Base-by-base conservation (phyloP, 2,113 vertebrate genomes). In the Indri indri region DNA sequence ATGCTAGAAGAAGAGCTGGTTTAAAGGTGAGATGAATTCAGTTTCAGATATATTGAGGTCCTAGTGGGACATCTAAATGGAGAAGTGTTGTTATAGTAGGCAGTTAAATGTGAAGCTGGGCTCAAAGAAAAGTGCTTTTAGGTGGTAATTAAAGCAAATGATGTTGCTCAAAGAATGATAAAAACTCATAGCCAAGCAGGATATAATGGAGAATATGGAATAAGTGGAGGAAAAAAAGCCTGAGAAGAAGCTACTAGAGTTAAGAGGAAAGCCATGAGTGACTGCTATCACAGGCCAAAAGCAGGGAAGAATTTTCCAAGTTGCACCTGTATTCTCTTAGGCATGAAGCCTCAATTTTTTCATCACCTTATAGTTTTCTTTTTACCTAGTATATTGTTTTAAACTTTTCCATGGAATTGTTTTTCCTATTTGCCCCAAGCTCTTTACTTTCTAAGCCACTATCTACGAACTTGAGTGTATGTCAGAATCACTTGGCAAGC, bases 21-120 rank as follows among this genome's bases (percentile, higher is more conserved):
- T 66, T 85, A 80, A 90, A 59, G 57, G 6, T 77, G 76, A 86
- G 54, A 88, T 59, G 63, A 71, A 79, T 90, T 97, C 42, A 63
- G 8, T 61, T 93, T 68, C 65, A 37, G 68, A 42, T 77, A 32
- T 71, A 23, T 23, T 87, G 52, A 65, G 32, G 32, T 71, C 86
- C 54, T 88, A 37, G 40, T 50, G 20, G 85, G 82, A 92, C 79
- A 54, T 85, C 50, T 80, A 83, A 88, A 65, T 73, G 23, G 52
- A 70, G 66, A 92, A 80, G 2, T 37, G 27, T 65, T 59, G 40
- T 90, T 40, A 37, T 25, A 68, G 57, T 52, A 45, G 52, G 9
- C 59, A 83, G 91, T 87, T 87, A 79, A 80, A 45, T 63, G 50
- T 74, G 65, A 94, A 63, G 50, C 63, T 68, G 30, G 52, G 34